Conservation (phyloP, 2,797 vertebrate species). For the Florisuga fusca region DNA sequence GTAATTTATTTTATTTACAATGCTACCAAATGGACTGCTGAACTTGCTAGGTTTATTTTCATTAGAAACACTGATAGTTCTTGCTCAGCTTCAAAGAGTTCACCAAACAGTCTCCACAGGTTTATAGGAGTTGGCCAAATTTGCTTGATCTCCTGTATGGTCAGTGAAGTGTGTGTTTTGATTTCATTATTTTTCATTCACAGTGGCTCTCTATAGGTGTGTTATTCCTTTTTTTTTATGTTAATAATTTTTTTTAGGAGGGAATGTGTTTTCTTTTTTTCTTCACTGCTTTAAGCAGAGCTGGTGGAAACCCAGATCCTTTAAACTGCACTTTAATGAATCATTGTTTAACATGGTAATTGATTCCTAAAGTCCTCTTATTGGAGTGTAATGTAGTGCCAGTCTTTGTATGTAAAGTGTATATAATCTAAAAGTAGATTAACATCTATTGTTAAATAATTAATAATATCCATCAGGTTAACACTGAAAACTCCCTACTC, state of each 20-base stretch:
- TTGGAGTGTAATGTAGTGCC: neutral
- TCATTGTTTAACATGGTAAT: neutral
- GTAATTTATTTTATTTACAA: neutral
- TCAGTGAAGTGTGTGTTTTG: neutral
- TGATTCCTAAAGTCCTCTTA: neutral
- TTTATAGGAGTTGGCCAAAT: neutral
- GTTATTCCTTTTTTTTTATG: neutral
- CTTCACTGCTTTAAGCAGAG: neutral
- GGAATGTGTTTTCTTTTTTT: neutral
- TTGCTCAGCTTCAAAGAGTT: neutral
- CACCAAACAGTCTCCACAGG: neutral
- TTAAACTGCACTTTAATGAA: neutral
- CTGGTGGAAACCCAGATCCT: neutral
- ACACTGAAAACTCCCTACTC: neutral
- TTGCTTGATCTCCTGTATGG: neutral
- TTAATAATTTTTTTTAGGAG: neutral
- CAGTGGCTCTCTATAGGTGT: neutral
- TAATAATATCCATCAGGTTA: neutral
- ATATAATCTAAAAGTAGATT: neutral
- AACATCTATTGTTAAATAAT: neutral
- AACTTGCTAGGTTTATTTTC: neutral
- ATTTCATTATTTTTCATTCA: neutral
- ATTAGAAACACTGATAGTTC: neutral
- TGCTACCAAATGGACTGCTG: neutral
- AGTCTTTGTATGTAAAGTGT: neutral